Evolutionary conservation across 2,888 invertebrate genomes (phyloP).

Genomic region (Plebejus melissa): DNA sequence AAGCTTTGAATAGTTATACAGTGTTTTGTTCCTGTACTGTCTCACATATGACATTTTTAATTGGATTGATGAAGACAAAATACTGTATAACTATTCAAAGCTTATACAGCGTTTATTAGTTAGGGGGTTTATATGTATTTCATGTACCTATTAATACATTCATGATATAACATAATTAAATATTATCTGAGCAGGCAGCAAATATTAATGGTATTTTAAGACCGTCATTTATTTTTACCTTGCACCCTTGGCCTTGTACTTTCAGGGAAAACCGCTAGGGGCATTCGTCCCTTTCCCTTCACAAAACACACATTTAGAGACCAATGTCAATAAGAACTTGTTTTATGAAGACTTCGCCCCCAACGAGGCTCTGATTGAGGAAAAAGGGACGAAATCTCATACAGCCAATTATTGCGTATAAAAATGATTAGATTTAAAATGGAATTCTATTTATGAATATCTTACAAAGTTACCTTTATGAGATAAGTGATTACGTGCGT

Average conservation of each 20-base stretch:
- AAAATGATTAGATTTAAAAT: neutral
- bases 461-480: neutral
- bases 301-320: constrained; percentile 1
- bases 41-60: too few relatives aligned
- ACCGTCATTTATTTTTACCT: neutral
- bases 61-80: too few relatives aligned
- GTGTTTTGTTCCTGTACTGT: too few relatives aligned
- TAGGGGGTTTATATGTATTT: too few relatives aligned
- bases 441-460: neutral
- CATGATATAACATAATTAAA: neutral
- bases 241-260: neutral
- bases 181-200: neutral
- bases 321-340: constrained; percentile 12
- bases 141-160: neutral
- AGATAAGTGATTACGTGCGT: neutral
- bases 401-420: neutral
- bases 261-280: neutral
- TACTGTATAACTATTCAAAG: too few relatives aligned
- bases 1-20: too few relatives aligned
- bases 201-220: neutral
- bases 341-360: neutral
- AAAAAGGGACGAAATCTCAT: neutral
- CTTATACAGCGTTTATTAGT: too few relatives aligned
- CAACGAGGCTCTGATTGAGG: neutral
- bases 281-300: neutral